Conservation (phyloP, 2,888 invertebrate genomes). For the Plusia festucae region DNA sequence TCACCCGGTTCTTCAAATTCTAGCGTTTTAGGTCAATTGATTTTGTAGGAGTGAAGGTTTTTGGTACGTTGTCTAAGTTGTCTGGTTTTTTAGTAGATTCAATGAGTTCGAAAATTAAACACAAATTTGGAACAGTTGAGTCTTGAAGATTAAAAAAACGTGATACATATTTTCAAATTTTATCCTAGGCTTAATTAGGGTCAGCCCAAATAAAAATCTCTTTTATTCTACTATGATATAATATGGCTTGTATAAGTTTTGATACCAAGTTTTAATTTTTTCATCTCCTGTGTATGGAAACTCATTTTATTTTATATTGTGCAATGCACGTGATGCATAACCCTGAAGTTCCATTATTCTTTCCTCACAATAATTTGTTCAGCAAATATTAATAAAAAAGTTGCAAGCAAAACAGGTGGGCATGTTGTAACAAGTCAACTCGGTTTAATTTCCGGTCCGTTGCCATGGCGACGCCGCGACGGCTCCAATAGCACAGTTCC, state of each 20-base stretch:
- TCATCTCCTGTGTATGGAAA: too few species aligned
- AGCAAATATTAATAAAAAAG: slow-evolving; percentile 48
- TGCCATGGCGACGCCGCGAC: slow-evolving; percentile 61
- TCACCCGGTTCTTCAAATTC: slow-evolving; percentile 10
- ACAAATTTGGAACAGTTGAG: too few species aligned
- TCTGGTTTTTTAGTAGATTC: not conserved
- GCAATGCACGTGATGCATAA: not conserved
- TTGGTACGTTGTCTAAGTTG: not conserved
- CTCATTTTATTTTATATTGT: not conserved
- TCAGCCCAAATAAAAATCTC: too few species aligned
- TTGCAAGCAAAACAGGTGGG: slow-evolving; percentile 58
- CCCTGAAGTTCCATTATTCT: slow-evolving; percentile 20
- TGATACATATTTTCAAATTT: too few species aligned
- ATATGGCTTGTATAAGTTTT: too few species aligned
- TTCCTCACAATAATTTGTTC: slow-evolving; percentile 38
- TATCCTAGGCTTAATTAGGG: too few species aligned
- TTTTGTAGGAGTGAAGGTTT: slow-evolving; percentile 9
- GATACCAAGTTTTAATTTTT: too few species aligned
- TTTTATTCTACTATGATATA: too few species aligned
- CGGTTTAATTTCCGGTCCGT: slow-evolving; percentile 70
- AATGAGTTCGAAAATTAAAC: too few species aligned
- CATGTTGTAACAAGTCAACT: slow-evolving; percentile 61
- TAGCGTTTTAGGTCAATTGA: slow-evolving; percentile 38
- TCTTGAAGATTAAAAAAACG: too few species aligned
- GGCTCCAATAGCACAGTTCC: slow-evolving; percentile 55